Evolutionary conservation across 2,797 vertebrate species (phyloP).

Genomic region (Smutsia gigantea): DNA sequence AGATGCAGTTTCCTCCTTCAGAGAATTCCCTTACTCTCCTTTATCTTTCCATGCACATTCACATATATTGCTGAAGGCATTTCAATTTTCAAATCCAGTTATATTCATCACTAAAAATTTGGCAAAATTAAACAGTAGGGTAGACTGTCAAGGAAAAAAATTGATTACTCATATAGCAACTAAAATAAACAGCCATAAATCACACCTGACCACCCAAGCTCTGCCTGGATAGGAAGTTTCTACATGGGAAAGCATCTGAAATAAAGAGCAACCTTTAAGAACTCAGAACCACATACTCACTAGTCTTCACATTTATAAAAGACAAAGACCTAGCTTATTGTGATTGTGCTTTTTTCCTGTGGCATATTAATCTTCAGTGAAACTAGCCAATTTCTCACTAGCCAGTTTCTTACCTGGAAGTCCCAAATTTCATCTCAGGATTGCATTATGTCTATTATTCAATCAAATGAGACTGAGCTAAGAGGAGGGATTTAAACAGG

Average conservation of each 20-base stretch:
- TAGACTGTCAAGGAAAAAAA: neutral
- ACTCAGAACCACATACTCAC: neutral
- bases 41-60: neutral
- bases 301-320: neutral
- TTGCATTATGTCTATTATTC: neutral
- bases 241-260: neutral
- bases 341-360: neutral
- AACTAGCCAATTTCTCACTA: neutral
- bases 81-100: neutral
- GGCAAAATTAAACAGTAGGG: neutral
- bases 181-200: conserved; percentile 44
- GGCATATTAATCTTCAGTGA: neutral
- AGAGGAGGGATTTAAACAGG: neutral
- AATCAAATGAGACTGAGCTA: neutral
- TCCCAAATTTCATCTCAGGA: neutral
- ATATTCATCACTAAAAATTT: conserved; percentile 52
- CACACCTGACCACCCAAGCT: neutral
- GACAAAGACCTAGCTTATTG: neutral
- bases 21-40: neutral
- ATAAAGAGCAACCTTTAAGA: neutral
- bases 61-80: neutral
- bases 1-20: neutral
- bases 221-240: neutral
- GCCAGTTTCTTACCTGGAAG: neutral
- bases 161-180: neutral